These are phyloP conservation scores for Scophthalmus maximus DNA, from an alignment of 2,113 vertebrate genomes.

Conservation along the genomic window DNA sequence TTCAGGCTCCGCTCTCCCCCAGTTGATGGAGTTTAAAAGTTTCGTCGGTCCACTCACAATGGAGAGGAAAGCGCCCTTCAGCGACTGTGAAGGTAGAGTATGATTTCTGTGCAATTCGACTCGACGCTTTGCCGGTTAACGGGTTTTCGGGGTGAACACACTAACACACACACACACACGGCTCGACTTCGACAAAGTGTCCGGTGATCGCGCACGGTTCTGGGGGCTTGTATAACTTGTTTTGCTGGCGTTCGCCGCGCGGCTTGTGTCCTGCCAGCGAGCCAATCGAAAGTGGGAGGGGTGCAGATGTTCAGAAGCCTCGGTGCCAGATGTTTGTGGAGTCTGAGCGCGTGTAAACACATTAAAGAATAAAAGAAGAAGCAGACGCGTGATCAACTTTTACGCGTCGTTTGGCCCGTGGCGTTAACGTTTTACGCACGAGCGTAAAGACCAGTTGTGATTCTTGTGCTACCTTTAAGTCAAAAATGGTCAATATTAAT, in stretches of 20 bases:
- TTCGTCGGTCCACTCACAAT: conserved; percentile 71
- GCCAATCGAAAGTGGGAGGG: conserved; percentile 81
- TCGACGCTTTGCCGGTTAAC: conserved; percentile 4
- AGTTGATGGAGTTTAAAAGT: conserved; percentile 79
- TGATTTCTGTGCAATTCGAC: not conserved
- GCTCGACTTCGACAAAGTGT: not conserved
- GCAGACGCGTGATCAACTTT: conserved; percentile 18
- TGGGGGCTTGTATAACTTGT: conserved; percentile 81
- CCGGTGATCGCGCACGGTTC: not conserved
- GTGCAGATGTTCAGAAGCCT: conserved; percentile 80
- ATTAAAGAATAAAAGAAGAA: not conserved
- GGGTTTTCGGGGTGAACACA: not conserved
- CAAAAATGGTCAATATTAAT: too few relatives aligned
- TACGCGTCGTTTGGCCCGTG: not conserved
- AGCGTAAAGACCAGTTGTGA: not conserved
- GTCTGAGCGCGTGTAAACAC: conserved; percentile 40
- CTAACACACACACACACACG: too few relatives aligned
- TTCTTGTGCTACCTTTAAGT: not conserved
- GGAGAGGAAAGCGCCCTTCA: conserved; percentile 75
- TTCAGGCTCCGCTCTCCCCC: conserved; percentile 60
- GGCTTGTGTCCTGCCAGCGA: conserved; percentile 75
- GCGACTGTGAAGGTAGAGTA: conserved; percentile 77
- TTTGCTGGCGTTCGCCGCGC: conserved; percentile 77
- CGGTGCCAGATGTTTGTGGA: conserved; percentile 80
- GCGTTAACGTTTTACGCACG: not conserved